A percentile compares a stretch with the other conserved stretches of the same genome.
phyloP scores from a whole-genome alignment of 2,113 vertebrate species.

The Channa maculata region DNA sequence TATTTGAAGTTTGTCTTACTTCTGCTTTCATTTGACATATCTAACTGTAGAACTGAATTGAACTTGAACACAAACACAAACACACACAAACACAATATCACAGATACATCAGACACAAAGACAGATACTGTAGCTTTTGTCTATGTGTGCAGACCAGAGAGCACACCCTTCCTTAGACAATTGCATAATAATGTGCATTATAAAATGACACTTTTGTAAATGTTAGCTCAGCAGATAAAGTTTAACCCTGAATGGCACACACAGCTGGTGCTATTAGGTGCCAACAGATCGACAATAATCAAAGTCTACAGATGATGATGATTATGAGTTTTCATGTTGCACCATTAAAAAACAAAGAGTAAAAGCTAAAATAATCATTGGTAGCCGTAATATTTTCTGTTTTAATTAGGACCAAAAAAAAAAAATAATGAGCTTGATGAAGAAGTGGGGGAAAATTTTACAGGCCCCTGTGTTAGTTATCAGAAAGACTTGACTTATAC shows the following conservation, averaged over 20 bases:
- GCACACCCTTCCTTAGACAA: no score
- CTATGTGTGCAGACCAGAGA: no score
- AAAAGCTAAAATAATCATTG: neutral
- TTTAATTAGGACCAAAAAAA: neutral
- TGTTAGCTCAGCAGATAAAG: constrained; percentile 67
- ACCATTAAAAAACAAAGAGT: neutral
- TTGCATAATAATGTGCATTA: neutral
- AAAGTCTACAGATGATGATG: constrained; percentile 22
- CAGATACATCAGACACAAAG: no score
- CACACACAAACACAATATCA: no score
- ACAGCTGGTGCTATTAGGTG: constrained; percentile 32
- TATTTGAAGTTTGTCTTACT: no score
- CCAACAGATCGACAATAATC: constrained; percentile 42
- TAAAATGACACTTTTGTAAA: constrained; percentile 36
- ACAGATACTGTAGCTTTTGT: no score
- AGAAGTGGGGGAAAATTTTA: neutral
- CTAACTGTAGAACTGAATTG: no score
- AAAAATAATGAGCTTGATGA: neutral
- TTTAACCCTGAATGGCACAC: constrained; percentile 44
- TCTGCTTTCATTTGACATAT: no score
- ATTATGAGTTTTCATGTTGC: neutral
- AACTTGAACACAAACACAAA: no score
- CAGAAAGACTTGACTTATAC: constrained; percentile 44
- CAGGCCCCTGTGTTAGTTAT: constrained; percentile 25
- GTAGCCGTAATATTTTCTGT: neutral